Evolutionary conservation across 1,140 invertebrate genomes (phyloP), one percentile per base, ranked within the genome.

Genomic region (Homarus americanus): DNA sequence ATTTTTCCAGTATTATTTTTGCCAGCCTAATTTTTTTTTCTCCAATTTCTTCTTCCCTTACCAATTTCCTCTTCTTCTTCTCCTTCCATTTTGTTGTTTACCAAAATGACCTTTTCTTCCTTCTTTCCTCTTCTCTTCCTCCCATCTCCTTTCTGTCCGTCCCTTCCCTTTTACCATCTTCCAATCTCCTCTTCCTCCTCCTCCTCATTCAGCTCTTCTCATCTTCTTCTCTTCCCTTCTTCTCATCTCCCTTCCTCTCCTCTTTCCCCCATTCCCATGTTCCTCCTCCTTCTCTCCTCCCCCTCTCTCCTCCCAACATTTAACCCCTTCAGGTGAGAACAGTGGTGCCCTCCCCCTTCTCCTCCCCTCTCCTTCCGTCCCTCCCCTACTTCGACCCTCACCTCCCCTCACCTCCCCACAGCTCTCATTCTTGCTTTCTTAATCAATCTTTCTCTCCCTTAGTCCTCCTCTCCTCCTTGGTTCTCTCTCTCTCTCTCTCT

Each of bases 401-500:
- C 41, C n/a, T 7, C 4, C 24, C 49, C 28, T 2, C 10, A 10
- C 32, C 41, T 44, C 32, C n/a, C 28, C n/a, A 24, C 72, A 34
- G 10, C 72, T 38, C 38, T 5, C 36, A 34, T 4, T 40, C 10
- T 36, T 40, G 32, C 72, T 9, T 73, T 73, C 72, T 73, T 73
- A 73, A 73, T 40, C 72, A 73, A 36, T 73, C 72, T 24, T 4
- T 36, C 72, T 20, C 72, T 5, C 36, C 9, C 17, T 28, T 49
- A 12, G n/a, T 53, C 78, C 17, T 36, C 24, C 78, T 83, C 82
- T 53, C 40, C 53, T 72, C 82, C 24, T 40, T 36, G 17, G 38
- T 41, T 66, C 40, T 36, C 24, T 41, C 58, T 36, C 58, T 66
- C 63, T 69, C 82, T 36, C 66, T 24, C 49, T 53, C n/a, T n/a